Evolutionary conservation across 2,797 vertebrate genomes (phyloP).

Genomic region (Aldrovandia affinis): DNA sequence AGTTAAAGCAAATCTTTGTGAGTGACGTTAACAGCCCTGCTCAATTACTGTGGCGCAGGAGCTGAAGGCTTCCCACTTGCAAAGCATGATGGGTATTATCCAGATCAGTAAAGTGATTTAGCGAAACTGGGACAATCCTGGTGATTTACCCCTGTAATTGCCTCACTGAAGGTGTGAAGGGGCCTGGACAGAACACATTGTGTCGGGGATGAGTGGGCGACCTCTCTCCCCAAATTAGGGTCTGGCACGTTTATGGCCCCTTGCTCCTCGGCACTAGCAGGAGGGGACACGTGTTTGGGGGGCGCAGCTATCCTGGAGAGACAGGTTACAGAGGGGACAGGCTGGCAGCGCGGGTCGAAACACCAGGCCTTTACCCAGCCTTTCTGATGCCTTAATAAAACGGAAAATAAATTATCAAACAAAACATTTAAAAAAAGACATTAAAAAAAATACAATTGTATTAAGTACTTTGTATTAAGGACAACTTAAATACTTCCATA

Average conservation of each 20-base stretch:
- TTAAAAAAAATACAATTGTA: no score
- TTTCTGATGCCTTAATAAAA: no score
- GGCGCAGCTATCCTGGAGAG: neutral
- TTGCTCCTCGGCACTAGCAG: neutral
- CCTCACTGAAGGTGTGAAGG: slow-evolving; percentile 34
- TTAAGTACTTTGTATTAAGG: no score
- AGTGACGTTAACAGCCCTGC: slow-evolving; percentile 30
- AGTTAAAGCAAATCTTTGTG: slow-evolving; percentile 35
- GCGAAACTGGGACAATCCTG: slow-evolving; percentile 32
- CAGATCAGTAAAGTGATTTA: slow-evolving; percentile 26
- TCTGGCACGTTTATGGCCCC: slow-evolving; percentile 21
- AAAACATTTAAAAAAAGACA: no score
- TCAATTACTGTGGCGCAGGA: neutral
- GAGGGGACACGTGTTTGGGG: neutral
- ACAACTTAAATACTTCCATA: no score
- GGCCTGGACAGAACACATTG: slow-evolving; percentile 16
- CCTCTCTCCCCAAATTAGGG: neutral
- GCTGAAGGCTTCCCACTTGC: neutral
- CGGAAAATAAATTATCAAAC: no score
- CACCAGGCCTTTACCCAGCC: no score
- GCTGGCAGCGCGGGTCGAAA: no score
- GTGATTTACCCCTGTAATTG: slow-evolving; percentile 33
- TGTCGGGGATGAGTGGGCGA: slow-evolving; percentile 18
- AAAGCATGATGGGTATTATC: neutral
- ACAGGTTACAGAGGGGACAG: neutral